A percentile compares a stretch with the other conserved stretches of the same genome.
These are phyloP conservation scores for Kryptolebias ocellatus DNA, from an alignment of 2,797 vertebrate species.

Conservation along the genomic window DNA sequence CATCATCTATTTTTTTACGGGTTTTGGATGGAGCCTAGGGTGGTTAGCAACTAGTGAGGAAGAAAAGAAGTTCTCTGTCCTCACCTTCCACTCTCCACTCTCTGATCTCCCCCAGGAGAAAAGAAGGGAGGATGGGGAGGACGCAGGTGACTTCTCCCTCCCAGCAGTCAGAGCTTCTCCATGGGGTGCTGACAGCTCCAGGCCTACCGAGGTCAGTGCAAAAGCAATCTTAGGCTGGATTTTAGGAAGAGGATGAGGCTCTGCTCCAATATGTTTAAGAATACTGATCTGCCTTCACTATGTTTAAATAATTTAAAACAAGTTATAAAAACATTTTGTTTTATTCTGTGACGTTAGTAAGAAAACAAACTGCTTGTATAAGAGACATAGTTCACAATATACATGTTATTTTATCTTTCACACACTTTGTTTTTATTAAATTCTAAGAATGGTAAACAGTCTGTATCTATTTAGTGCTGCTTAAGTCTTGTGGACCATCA, in stretches of 20 bases:
- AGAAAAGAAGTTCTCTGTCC: slow-evolving; percentile 69
- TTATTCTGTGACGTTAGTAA: too few relatives aligned
- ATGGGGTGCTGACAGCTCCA: slow-evolving; percentile 69
- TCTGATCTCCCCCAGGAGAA: slow-evolving; percentile 59
- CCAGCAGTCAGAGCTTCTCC: slow-evolving; percentile 51
- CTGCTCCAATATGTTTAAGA: too few relatives aligned
- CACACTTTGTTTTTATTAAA: too few relatives aligned
- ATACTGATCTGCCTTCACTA: too few relatives aligned
- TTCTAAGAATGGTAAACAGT: too few relatives aligned
- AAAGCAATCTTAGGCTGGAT: slow-evolving; percentile 55
- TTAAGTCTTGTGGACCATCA: too few relatives aligned
- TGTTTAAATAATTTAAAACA: too few relatives aligned
- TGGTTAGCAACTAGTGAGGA: slow-evolving; percentile 61
- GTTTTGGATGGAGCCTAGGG: slow-evolving; percentile 29
- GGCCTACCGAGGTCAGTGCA: slow-evolving; percentile 53
- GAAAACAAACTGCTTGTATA: too few relatives aligned
- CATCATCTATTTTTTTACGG: slow-evolving; percentile 16
- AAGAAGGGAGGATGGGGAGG: neutral
- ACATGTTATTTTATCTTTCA: too few relatives aligned
- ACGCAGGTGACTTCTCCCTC: slow-evolving; percentile 61
- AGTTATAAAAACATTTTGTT: too few relatives aligned
- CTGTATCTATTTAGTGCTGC: too few relatives aligned
- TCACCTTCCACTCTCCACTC: slow-evolving; percentile 70
- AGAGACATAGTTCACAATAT: too few relatives aligned
- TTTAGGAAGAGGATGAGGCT: neutral